Conservation (phyloP, 2,888 invertebrate genomes). For the Lutraria lutraria region DNA sequence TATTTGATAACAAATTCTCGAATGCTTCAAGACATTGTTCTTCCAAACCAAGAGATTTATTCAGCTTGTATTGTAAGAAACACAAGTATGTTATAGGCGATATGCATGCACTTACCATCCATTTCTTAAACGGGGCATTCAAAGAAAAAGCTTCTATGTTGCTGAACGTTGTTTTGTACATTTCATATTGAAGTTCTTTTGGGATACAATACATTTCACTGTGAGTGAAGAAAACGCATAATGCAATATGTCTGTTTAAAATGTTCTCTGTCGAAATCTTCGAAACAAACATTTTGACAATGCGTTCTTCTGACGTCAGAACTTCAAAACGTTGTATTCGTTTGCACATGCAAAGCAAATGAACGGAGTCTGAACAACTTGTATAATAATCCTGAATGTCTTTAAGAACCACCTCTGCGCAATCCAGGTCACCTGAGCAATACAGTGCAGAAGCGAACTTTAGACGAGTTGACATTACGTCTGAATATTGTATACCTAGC, state of each 20-base stretch:
- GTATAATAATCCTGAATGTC: neutral
- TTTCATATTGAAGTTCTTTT: constrained; percentile 22
- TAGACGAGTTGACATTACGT: neutral
- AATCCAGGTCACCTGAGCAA: neutral
- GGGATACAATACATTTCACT: neutral
- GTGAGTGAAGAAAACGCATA: neutral
- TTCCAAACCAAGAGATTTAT: neutral
- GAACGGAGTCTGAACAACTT: neutral
- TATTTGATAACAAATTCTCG: neutral
- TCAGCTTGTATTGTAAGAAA: constrained; percentile 1
- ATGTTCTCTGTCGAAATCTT: neutral
- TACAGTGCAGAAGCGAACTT: neutral
- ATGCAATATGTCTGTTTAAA: neutral
- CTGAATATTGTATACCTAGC: constrained; percentile 4
- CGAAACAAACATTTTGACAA: neutral
- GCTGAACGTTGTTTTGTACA: neutral
- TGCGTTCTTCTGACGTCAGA: too few species aligned
- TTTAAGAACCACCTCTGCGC: neutral
- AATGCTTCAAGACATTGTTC: neutral
- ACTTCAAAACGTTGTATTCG: neutral
- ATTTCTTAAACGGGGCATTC: neutral
- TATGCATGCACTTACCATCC: neutral
- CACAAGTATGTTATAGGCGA: neutral
- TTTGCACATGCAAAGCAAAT: neutral
- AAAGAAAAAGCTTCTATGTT: neutral